Evolutionary conservation across 1,140 invertebrate species (phyloP).

Genomic region (Ostrea denselamellosa): DNA sequence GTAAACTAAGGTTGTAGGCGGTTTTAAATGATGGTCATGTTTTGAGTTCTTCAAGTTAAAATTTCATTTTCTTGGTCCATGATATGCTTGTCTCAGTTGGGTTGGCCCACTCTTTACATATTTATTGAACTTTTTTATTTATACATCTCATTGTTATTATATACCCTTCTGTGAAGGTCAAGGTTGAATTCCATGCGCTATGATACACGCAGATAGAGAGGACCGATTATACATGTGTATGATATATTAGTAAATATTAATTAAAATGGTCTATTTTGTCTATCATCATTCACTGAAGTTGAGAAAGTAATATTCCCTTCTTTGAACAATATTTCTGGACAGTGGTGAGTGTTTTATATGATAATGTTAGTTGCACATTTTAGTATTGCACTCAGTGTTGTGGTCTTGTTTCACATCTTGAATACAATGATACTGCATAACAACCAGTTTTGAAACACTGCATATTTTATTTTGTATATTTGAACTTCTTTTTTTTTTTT

Average conservation of each 20-base stretch:
- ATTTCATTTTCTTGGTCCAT: not conserved
- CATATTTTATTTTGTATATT: not conserved
- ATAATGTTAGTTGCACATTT: not conserved
- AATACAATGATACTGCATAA: not conserved
- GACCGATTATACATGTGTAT: not conserved
- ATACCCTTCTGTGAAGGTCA: conserved; percentile 8
- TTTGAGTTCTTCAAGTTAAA: not conserved
- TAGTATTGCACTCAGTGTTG: not conserved
- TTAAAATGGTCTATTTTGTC: not conserved
- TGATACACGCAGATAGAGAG: not conserved
- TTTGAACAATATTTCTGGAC: no score
- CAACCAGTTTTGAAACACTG: not conserved
- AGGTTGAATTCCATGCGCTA: conserved; percentile 5
- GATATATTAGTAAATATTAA: not conserved
- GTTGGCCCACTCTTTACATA: not conserved
- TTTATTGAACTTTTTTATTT: conserved; percentile 3
- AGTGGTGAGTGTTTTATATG: no score
- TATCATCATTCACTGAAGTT: not conserved
- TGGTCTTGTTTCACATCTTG: not conserved
- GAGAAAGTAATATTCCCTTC: not conserved
- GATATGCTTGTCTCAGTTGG: no score
- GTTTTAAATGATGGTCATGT: no score
- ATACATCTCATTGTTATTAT: not conserved
- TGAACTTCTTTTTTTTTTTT: not conserved
- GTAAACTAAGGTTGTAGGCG: not conserved